Evolutionary conservation across 2,888 invertebrate genomes (phyloP), one percentile per base, ranked within the genome.

Genomic region (Tetanocera ferruginea): DNA sequence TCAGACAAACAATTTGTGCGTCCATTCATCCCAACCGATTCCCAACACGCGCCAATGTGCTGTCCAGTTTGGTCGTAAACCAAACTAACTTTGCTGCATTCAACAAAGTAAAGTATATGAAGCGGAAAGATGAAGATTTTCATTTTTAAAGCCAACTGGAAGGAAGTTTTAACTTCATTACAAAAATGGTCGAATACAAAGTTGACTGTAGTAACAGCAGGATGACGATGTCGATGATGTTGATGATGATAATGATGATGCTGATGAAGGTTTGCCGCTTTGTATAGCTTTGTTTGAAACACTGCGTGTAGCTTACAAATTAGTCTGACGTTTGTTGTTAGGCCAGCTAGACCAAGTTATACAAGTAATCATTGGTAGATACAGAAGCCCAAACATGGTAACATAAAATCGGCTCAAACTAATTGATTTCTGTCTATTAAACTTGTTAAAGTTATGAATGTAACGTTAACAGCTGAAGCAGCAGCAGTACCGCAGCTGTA

Each of bases 381-480:
- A 37, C 75, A 75, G 75, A 75, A 75, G 75, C 43, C 75, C 55
- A 37, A 67, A 75, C 52, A 67, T 52, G 23, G 75, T 17, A 51
- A 55, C 49, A 57, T 67, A 52, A 55, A 75, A 75, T 55, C 55
- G 62, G 66, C 75, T 75, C 75, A 19, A 66, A 34, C 75, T 75
- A 75, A 75, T 75, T 74, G 66, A 75, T 67, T 75, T 60, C 75
- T 75, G 75, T 75, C 75, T 67, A 75, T 67, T 75, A 75, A 75
- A 75, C 34, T 66, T 66, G 75, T 25, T 66, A 34, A 75, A 55
- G 19, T 75, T 52, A 75, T 75, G 75, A 51, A 52, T 37, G 19
- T 14, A 23, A 51, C 8, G 37, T 4, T 17, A 66, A 31, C 31
- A 34, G 31, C 11, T 4, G 60, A 25, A 5, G 25, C n/a, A 11